These are phyloP conservation scores for Nycticryphes semicollaris DNA, from an alignment of 2,113 vertebrate genomes.

Conservation along the genomic window DNA sequence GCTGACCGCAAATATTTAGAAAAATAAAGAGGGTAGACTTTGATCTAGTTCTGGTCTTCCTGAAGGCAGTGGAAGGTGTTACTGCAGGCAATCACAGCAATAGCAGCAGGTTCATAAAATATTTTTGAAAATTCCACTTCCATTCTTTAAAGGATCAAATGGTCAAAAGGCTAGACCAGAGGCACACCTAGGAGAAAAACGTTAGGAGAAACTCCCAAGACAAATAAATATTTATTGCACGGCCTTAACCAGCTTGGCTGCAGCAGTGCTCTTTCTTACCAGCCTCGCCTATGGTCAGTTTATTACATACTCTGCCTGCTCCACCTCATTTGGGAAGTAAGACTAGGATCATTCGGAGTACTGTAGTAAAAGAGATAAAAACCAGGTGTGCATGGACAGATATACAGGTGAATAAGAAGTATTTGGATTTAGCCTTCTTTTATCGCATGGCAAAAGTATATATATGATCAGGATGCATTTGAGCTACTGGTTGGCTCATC, in stretches of 20 bases:
- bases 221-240: neutral
- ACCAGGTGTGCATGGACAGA: neutral
- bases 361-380: constrained; percentile 2
- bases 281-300: neutral
- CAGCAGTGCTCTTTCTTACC: neutral
- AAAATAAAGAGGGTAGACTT: neutral
- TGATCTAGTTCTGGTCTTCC: neutral
- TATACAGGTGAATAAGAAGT: neutral
- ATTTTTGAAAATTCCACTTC: neutral
- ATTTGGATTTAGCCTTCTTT: neutral
- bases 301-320: neutral
- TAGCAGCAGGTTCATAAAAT: neutral
- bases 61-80: neutral
- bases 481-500: neutral
- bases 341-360: neutral
- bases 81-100: neutral
- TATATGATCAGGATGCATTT: neutral
- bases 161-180: neutral
- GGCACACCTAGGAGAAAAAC: neutral
- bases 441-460: neutral
- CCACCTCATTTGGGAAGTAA: neutral
- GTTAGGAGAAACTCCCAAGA: neutral
- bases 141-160: neutral
- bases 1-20: neutral
- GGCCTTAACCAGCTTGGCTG: neutral